Conservation (phyloP, 2,113 vertebrate genomes). For the Panthera leo region DNA sequence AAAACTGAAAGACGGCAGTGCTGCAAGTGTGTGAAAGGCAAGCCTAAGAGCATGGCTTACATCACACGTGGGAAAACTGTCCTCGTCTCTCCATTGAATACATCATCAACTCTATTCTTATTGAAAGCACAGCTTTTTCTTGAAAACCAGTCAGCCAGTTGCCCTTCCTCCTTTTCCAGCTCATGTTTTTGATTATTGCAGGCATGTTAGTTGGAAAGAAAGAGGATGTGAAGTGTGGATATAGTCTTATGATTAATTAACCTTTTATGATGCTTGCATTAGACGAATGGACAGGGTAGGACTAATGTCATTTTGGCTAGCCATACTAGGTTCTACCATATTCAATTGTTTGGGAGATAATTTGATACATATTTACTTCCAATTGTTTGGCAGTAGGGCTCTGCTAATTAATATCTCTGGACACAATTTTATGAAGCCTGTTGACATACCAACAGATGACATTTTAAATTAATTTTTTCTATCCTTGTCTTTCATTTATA, state of each 20-base stretch:
- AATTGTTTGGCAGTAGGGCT: not conserved
- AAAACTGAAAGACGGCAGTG: not conserved
- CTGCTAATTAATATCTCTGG: conserved; percentile 13
- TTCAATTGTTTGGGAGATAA: not conserved
- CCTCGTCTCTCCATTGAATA: not conserved
- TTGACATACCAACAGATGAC: not conserved
- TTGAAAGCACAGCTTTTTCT: not conserved
- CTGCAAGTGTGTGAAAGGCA: not conserved
- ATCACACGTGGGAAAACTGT: not conserved
- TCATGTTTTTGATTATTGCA: not conserved
- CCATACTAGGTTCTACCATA: not conserved
- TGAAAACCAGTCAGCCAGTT: not conserved
- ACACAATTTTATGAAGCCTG: conserved; percentile 14
- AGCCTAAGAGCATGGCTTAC: not conserved
- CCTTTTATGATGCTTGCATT: not conserved
- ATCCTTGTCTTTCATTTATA: conserved; percentile 34
- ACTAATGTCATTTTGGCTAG: not conserved
- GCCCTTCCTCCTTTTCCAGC: not conserved
- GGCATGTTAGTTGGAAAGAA: not conserved
- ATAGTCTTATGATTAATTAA: conserved; percentile 16
- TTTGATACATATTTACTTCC: not conserved
- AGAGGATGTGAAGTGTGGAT: not conserved
- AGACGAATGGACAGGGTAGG: not conserved
- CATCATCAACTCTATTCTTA: not conserved
- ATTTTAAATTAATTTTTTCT: conserved; percentile 33